phyloP scores from a whole-genome alignment of 2,797 vertebrate species.

The Pangasius mekongensis region DNA sequence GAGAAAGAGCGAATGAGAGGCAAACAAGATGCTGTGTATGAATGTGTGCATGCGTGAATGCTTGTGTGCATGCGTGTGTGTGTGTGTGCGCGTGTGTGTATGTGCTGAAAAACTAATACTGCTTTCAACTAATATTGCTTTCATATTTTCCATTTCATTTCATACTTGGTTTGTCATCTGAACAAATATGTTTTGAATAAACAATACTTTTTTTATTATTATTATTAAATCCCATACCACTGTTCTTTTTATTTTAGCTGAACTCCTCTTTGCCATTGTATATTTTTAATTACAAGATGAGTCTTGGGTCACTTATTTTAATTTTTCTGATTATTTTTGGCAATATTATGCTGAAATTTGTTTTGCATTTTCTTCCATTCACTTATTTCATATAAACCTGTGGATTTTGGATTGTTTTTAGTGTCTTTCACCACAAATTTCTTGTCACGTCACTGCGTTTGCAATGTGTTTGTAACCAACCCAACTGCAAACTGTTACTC shows the following conservation, averaged over 20 bases:
- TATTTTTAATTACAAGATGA: not conserved
- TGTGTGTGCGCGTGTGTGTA: not conserved
- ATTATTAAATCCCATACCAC: not conserved
- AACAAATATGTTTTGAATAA: conserved; percentile 8
- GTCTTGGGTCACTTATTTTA: not conserved
- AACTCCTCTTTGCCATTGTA: not conserved
- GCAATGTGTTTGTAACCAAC: not conserved
- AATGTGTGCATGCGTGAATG: not conserved
- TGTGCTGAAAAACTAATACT: not conserved
- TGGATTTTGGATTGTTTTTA: not conserved
- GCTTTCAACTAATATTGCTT: not conserved
- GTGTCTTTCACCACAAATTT: not conserved
- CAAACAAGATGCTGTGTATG: conserved; percentile 11
- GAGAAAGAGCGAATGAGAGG: not conserved
- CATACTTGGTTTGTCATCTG: not conserved
- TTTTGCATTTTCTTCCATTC: not conserved
- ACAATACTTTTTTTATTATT: too few relatives aligned
- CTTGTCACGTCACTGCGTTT: not conserved
- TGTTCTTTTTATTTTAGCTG: not conserved
- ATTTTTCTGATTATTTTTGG: not conserved
- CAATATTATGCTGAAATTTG: not conserved
- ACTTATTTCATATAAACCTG: not conserved
- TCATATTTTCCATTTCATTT: not conserved
- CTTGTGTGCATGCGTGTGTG: not conserved
- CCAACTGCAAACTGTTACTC: not conserved